Evolutionary conservation across 2,888 invertebrate species (phyloP).

Genomic region (Dynastes tityus): DNA sequence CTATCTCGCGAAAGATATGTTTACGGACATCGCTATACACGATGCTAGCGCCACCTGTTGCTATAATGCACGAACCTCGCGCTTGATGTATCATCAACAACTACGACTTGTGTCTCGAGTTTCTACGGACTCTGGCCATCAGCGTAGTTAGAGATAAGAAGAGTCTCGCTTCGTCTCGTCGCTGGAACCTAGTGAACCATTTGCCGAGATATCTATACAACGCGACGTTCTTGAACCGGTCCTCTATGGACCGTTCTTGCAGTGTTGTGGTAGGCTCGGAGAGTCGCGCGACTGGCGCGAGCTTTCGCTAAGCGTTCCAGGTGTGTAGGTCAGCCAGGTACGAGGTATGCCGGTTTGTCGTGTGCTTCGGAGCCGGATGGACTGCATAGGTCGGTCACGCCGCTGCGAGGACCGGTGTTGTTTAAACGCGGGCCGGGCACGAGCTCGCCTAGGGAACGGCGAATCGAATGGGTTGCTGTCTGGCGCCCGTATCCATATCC

Average conservation of each 20-base stretch:
- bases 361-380: slow-evolving; percentile 31
- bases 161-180: too few species aligned
- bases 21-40: too few species aligned
- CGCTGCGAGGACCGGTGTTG: slow-evolving; percentile 23
- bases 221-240: slow-evolving; percentile 13
- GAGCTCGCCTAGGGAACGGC: neutral
- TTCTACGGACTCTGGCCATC: too few species aligned
- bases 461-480: slow-evolving; percentile 16
- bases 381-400: slow-evolving; percentile 1
- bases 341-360: slow-evolving; percentile 29
- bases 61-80: too few species aligned
- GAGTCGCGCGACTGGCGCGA: slow-evolving; percentile 47
- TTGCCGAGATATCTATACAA: slow-evolving; percentile 5
- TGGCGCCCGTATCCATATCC: slow-evolving; percentile 51
- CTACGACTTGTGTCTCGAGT: too few species aligned
- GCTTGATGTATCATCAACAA: too few species aligned
- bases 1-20: too few species aligned
- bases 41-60: too few species aligned
- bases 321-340: slow-evolving; percentile 48
- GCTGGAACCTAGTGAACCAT: slow-evolving; percentile 28
- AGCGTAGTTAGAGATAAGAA: too few species aligned
- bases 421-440: neutral
- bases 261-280: slow-evolving; percentile 47
- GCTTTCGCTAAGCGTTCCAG: slow-evolving; percentile 38
- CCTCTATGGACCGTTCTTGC: slow-evolving; percentile 10